Conservation (phyloP, 2,888 invertebrate species). For the Phaedon cochleariae region DNA sequence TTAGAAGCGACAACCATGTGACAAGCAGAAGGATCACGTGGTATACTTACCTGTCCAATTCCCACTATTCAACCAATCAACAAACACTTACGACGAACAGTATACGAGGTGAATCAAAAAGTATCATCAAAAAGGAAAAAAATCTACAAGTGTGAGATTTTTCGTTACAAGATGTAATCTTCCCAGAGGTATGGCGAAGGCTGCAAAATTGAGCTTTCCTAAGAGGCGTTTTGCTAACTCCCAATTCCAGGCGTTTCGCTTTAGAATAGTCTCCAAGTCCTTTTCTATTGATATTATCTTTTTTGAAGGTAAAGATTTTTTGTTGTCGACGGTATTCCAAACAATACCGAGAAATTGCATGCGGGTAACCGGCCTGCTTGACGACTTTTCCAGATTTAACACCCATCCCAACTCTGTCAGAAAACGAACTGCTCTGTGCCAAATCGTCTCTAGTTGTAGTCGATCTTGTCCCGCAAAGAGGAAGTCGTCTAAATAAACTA, state of each 20-base stretch:
- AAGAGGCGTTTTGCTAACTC: too few species aligned
- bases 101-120: too few species aligned
- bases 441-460: neutral
- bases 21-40: too few species aligned
- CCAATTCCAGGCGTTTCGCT: conserved; percentile 12
- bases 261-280: conserved; percentile 14
- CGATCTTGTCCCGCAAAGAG: conserved; percentile 20
- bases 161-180: conserved; percentile 18
- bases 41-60: too few species aligned
- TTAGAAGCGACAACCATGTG: too few species aligned
- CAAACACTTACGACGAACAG: too few species aligned
- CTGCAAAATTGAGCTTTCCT: conserved; percentile 26
- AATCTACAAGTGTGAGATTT: too few species aligned
- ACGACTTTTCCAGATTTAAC: conserved; percentile 25
- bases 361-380: neutral
- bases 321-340: conserved; percentile 26
- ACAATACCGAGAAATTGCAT: conserved; percentile 21
- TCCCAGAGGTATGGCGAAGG: conserved; percentile 21
- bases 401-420: conserved; percentile 22
- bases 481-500: conserved; percentile 47
- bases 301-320: conserved; percentile 5
- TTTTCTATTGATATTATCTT: conserved; percentile 19
- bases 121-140: too few species aligned
- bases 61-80: too few species aligned
- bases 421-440: neutral